Evolutionary conservation across 2,797 vertebrate genomes (phyloP), one percentile per base, ranked within the genome.

Genomic region (Sebastes kiyomatsui): DNA sequence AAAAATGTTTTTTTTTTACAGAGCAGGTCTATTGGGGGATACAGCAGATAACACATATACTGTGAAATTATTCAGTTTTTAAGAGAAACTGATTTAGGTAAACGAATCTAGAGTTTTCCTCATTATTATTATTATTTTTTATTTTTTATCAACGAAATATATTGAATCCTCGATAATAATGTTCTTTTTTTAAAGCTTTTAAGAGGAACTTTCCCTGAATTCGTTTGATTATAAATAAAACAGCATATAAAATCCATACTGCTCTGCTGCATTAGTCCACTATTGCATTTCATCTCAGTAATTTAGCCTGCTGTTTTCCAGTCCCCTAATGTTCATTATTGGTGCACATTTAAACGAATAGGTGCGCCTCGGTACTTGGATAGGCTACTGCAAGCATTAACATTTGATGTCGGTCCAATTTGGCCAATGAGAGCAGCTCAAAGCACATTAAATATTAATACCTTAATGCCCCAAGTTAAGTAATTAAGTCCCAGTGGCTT

Each of bases 381-480:
- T 90, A 70, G 83, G 83, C 88, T 74, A 52, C 90, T 30, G 65
- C 28, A 62, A 25, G 77, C 88, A 95, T 96, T 93, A 95, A 91
- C 89, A 68, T 92, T 94, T 95, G 78, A 95, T 94, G 88, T 22
- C 23, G 87, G 80, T 90, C 92, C 92, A 90, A 81, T 73, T 42
- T 85, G 90, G 85, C 92, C 93, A 94, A 91, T 93, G 84, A 86
- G 71, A 92, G 77, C 7, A 32, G 56, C 46, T 67, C 65, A 70
- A 72, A 73, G 54, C 85, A 25, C 67, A 95, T 96, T 55, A 95
- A 96, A 94, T 95, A 96, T 96, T 95, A 91, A 96, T 95, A 81
- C 81, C 78, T 80, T 88, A 94, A 94, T 93, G 91, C 73, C 78
- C 71, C 52, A 20, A 67, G 86, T 92, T 91, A 92, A 94, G 93